These are phyloP conservation scores for Lepidocolaptes lacrymiger DNA, from an alignment of 2,797 vertebrate species.

Conservation along the genomic window DNA sequence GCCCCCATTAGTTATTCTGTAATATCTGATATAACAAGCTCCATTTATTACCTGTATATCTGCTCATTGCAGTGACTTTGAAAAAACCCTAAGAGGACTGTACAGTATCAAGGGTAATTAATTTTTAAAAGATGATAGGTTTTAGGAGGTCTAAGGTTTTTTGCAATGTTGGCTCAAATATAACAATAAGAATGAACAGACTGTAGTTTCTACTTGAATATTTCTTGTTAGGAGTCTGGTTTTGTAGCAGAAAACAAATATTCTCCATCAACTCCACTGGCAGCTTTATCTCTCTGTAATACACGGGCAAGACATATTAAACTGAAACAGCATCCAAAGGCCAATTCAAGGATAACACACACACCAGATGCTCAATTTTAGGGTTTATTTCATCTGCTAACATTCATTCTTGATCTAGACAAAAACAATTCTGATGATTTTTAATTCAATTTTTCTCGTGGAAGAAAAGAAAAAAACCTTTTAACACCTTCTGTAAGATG, in stretches of 20 bases:
- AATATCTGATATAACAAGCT: not conserved
- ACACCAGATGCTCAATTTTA: constrained; percentile 28
- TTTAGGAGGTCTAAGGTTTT: not conserved
- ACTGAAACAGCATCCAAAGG: not conserved
- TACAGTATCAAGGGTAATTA: not conserved
- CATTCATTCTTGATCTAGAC: constrained; percentile 76
- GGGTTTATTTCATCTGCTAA: constrained; percentile 80
- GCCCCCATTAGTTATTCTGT: not conserved
- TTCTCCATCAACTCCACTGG: not conserved
- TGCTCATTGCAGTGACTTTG: not conserved
- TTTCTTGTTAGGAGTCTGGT: not conserved
- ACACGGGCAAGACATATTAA: not conserved
- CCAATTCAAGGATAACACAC: constrained; percentile 28
- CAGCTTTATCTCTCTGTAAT: not conserved
- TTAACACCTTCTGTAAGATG: constrained; percentile 69
- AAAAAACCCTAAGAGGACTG: not conserved
- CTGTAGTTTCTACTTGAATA: not conserved
- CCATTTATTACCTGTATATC: not conserved
- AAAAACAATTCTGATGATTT: constrained; percentile 71
- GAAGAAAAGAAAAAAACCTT: constrained; percentile 60
- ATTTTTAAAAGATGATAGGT: not conserved
- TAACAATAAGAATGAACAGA: not conserved
- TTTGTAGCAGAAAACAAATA: not conserved
- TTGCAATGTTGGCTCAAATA: not conserved
- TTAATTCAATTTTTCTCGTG: constrained; percentile 49